Percentiles rank a stretch among this genome's conserved stretches.
These are phyloP conservation scores for Zoanthus sansibaricus DNA, from an alignment of 92 coral and sea anemone species.

Conservation along the genomic window DNA sequence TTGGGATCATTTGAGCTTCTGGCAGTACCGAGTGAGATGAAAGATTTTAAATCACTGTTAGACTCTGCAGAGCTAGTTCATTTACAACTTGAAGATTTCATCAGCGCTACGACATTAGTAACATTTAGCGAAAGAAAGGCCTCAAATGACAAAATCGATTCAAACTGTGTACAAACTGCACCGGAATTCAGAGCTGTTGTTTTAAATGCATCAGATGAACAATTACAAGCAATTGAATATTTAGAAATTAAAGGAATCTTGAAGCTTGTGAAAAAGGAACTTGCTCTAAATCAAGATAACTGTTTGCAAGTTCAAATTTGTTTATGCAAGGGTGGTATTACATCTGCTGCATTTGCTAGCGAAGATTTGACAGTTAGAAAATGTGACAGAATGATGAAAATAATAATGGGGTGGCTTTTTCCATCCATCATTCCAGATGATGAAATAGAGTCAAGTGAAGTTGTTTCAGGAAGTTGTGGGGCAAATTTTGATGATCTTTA, in stretches of 20 bases:
- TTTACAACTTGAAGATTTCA: conserved; percentile 28
- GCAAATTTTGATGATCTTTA: conserved; percentile 76
- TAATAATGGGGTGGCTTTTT: conserved; percentile 78
- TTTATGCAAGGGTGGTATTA: conserved; percentile 72
- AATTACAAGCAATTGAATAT: conserved; percentile 69
- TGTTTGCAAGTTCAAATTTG: conserved; percentile 75
- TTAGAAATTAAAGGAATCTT: conserved; percentile 74
- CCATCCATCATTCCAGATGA: not conserved
- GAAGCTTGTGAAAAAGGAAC: conserved; percentile 58
- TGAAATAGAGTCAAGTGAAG: not conserved
- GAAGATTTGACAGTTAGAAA: conserved; percentile 65
- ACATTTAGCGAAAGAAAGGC: conserved; percentile 13
- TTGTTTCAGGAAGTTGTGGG: conserved; percentile 43
- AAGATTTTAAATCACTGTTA: conserved; percentile 21
- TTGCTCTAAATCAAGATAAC: conserved; percentile 37
- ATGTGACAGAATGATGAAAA: conserved; percentile 76
- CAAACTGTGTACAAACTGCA: not conserved
- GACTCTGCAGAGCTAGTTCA: conserved; percentile 16
- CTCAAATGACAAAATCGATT: not conserved
- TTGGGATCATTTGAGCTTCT: conserved; percentile 32
- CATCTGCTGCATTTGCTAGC: conserved; percentile 72
- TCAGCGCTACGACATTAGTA: conserved; percentile 36
- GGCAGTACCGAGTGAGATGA: conserved; percentile 24
- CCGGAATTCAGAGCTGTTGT: conserved; percentile 20
- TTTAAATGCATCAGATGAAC: conserved; percentile 37